These are phyloP conservation scores for Colletes latitarsis DNA, from an alignment of 1,140 invertebrate genomes.

Conservation along the genomic window DNA sequence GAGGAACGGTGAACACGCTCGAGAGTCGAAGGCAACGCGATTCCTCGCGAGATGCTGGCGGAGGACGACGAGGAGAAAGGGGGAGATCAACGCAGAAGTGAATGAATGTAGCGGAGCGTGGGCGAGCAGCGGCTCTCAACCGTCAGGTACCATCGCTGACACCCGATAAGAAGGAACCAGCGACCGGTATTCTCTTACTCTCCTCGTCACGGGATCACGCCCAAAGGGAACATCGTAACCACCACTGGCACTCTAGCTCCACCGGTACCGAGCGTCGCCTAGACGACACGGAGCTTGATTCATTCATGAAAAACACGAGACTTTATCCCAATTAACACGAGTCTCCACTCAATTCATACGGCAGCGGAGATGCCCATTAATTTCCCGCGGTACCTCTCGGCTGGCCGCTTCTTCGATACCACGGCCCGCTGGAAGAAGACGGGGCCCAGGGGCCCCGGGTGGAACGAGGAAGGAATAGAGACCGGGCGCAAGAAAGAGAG, in stretches of 20 bases:
- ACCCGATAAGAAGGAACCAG: neutral
- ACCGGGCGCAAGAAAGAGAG: too few relatives aligned
- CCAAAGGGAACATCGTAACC: neutral
- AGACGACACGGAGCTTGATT: conserved; percentile 59
- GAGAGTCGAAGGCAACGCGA: conserved; percentile 40
- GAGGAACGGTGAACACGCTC: conserved; percentile 56
- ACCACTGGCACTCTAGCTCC: conserved; percentile 28
- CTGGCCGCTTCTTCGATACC: conserved; percentile 43
- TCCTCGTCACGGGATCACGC: neutral
- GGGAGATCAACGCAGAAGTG: conserved; percentile 68
- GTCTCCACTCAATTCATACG: conserved; percentile 67
- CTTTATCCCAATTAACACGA: conserved; percentile 75
- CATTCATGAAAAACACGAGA: conserved; percentile 74
- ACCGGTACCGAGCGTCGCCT: conserved; percentile 48
- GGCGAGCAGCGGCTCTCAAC: conserved; percentile 72
- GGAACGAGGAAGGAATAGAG: conserved; percentile 11
- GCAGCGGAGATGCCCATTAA: conserved; percentile 59
- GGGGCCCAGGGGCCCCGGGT: neutral
- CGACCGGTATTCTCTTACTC: neutral
- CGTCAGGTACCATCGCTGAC: neutral
- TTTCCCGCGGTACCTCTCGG: conserved; percentile 46
- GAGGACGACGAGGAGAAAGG: conserved; percentile 24
- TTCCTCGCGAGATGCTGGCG: conserved; percentile 29
- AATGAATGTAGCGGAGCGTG: conserved; percentile 76
- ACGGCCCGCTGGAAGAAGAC: neutral